phyloP scores from a whole-genome alignment of 2,797 vertebrate genomes.

The Muscicapa striata region DNA sequence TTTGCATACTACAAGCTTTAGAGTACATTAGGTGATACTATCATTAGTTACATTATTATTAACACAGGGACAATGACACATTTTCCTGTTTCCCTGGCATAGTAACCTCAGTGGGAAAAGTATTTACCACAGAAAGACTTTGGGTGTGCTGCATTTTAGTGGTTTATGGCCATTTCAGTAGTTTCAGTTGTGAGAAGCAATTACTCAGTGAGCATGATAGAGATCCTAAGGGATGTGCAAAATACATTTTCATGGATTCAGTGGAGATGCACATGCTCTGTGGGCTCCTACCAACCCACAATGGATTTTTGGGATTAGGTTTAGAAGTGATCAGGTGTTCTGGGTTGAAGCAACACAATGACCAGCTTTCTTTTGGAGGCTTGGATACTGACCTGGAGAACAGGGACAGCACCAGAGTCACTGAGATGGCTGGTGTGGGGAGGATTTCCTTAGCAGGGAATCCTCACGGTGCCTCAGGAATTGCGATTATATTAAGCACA shows the following conservation, averaged over 20 bases:
- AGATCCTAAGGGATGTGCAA: not conserved
- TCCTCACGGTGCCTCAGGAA: not conserved
- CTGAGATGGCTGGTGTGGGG: not conserved
- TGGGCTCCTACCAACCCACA: not conserved
- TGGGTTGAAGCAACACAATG: not conserved
- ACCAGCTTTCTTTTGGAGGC: not conserved
- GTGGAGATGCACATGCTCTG: accelerated
- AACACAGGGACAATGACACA: not conserved
- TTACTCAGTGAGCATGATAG: accelerated
- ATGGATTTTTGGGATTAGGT: not conserved
- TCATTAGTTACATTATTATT: not conserved
- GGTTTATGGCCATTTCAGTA: not conserved
- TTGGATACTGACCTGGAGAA: not conserved
- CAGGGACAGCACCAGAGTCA: accelerated
- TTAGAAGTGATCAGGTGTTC: not conserved
- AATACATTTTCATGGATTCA: not conserved
- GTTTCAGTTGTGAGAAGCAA: not conserved
- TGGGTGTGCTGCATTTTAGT: not conserved
- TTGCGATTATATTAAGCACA: not conserved
- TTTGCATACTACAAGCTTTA: constrained; percentile 23
- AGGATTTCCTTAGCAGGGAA: not conserved
- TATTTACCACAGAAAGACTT: not conserved
- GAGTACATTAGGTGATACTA: not conserved
- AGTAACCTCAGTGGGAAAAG: not conserved
- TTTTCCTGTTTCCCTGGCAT: not conserved